phyloP scores from a whole-genome alignment of 2,113 vertebrate genomes.

The Ceyx melanurus region DNA sequence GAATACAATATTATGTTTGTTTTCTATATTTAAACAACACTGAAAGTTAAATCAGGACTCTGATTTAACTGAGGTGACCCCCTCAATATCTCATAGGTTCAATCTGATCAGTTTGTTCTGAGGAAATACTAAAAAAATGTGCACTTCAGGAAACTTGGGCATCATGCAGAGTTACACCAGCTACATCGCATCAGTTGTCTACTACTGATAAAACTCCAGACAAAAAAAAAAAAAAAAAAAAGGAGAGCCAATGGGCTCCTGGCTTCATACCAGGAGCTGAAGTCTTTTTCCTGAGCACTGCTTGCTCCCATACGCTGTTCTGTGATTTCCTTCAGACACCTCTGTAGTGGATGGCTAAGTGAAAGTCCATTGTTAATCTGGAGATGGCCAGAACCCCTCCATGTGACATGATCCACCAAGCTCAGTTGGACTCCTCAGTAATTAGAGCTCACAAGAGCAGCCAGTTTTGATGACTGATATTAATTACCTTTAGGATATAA shows the following conservation, averaged over 20 bases:
- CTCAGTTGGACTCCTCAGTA: fast-evolving
- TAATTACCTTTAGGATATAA: slow-evolving; percentile 16
- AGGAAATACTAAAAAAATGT: background rate
- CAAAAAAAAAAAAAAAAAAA: no score
- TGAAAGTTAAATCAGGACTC: background rate
- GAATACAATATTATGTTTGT: background rate
- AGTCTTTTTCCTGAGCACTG: background rate
- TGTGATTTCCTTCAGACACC: background rate
- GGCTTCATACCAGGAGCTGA: background rate
- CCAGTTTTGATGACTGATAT: background rate
- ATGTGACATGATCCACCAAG: background rate
- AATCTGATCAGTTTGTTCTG: background rate
- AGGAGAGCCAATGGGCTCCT: background rate
- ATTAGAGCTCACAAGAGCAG: background rate
- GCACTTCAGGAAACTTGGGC: background rate
- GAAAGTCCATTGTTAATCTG: background rate
- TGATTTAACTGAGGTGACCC: background rate
- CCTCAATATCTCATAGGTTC: background rate
- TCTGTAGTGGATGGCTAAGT: background rate
- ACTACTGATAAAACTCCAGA: background rate
- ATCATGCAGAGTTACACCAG: fast-evolving
- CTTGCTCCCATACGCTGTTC: background rate
- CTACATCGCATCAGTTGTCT: background rate
- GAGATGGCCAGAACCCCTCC: background rate
- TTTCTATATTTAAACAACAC: background rate